phyloP scores from a whole-genome alignment of 2,888 invertebrate genomes.

The Agelastica alni region DNA sequence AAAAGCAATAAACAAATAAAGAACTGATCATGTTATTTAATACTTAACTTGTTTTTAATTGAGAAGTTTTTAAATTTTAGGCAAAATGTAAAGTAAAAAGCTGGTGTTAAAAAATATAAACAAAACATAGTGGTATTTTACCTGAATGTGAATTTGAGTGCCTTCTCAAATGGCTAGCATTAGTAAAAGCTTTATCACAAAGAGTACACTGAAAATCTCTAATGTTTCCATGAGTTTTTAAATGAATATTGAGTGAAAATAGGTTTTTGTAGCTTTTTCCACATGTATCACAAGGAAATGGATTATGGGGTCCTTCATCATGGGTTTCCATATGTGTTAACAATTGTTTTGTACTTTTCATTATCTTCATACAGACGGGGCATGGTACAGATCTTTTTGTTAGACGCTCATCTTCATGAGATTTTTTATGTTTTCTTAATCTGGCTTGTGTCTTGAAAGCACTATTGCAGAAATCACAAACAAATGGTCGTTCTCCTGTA shows the following conservation, averaged over 20 bases:
- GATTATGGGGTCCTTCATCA: conserved; percentile 38
- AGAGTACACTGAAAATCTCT: conserved; percentile 46
- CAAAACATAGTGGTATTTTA: too few species aligned
- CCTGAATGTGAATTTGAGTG: conserved; percentile 51
- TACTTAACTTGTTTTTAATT: too few species aligned
- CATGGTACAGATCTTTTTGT: conserved; percentile 45
- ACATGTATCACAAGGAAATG: conserved; percentile 47
- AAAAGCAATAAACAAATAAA: conserved; percentile 7
- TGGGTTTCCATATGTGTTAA: conserved; percentile 46
- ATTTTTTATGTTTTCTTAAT: conserved; percentile 48
- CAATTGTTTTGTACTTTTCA: conserved; percentile 46
- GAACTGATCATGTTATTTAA: too few species aligned
- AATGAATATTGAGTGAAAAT: conserved; percentile 43
- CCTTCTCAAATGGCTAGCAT: conserved; percentile 47
- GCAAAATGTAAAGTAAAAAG: too few species aligned
- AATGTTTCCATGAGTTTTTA: conserved; percentile 41
- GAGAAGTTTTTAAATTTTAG: not conserved
- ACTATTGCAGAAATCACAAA: conserved; percentile 49
- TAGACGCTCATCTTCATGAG: conserved; percentile 39
- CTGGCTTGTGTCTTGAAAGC: conserved; percentile 50
- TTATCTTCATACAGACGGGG: conserved; percentile 44
- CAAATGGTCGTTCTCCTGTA: conserved; percentile 47
- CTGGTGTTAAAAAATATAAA: too few species aligned
- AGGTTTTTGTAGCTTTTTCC: conserved; percentile 46
- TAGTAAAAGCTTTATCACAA: conserved; percentile 48